phyloP scores from a whole-genome alignment of 2,797 vertebrate genomes.

The Tympanoctomys barrerae region DNA sequence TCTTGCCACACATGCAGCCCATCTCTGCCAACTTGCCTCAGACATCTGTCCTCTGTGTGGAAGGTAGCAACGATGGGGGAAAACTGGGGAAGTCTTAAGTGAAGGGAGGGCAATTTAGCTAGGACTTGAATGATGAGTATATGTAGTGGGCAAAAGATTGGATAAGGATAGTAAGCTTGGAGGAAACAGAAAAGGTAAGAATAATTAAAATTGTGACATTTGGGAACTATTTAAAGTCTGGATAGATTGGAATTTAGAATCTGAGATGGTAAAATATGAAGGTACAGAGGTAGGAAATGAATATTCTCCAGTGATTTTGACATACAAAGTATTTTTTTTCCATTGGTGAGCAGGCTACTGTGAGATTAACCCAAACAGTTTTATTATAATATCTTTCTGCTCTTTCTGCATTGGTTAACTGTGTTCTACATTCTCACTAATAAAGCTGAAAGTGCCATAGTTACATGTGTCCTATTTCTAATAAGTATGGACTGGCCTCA shows the following conservation, averaged over 20 bases:
- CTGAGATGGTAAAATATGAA: background rate
- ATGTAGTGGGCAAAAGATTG: background rate
- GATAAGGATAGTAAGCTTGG: background rate
- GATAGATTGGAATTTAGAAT: background rate
- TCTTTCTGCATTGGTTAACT: constrained; percentile 3
- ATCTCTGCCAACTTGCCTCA: background rate
- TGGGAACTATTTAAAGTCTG: background rate
- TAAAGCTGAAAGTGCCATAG: constrained; percentile 12
- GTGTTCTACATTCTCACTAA: constrained; percentile 12
- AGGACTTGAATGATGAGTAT: background rate
- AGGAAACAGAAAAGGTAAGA: constrained; percentile 29
- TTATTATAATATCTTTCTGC: background rate
- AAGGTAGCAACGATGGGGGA: background rate
- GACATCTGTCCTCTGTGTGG: background rate
- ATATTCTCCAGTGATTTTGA: background rate
- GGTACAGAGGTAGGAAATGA: background rate
- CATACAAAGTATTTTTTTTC: background rate
- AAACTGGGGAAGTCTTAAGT: background rate
- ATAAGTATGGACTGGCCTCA: background rate
- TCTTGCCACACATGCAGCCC: background rate
- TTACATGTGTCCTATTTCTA: background rate
- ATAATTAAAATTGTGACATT: background rate
- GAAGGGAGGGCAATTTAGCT: background rate
- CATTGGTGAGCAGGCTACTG: background rate
- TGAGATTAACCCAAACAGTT: background rate